Conservation (phyloP, 2,888 invertebrate genomes). For the Carabus problematicus region DNA sequence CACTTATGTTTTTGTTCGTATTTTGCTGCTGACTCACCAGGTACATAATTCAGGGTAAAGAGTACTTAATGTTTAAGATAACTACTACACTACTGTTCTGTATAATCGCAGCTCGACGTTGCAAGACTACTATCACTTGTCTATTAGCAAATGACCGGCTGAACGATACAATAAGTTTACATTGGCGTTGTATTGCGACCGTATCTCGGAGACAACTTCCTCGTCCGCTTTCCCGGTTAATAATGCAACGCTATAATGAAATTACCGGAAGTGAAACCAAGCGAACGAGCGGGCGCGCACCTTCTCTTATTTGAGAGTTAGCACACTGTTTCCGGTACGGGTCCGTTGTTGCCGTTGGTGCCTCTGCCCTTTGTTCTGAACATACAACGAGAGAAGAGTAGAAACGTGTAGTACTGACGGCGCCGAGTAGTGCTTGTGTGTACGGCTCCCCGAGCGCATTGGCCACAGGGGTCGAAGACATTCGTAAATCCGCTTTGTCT, state of each 20-base stretch:
- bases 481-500: conserved; percentile 14
- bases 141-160: no score
- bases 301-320: conserved; percentile 31
- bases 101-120: no score
- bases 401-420: not conserved
- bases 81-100: no score
- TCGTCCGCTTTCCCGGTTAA: conserved; percentile 20
- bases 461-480: conserved; percentile 7
- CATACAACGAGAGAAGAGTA: not conserved
- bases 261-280: conserved; percentile 37
- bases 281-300: conserved; percentile 2
- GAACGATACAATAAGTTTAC: no score
- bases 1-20: no score
- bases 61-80: no score
- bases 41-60: no score
- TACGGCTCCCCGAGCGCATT: not conserved
- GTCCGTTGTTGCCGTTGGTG: conserved; percentile 1
- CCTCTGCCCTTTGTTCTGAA: conserved; percentile 1
- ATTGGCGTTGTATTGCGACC: no score
- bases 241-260: conserved; percentile 33
- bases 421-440: not conserved
- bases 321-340: conserved; percentile 21
- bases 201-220: no score
- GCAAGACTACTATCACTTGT: no score
- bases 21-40: no score